A percentile compares a stretch with the other conserved stretches of the same genome.
Conservation (phyloP, 2,113 vertebrate species). For the Gulo gulo region DNA sequence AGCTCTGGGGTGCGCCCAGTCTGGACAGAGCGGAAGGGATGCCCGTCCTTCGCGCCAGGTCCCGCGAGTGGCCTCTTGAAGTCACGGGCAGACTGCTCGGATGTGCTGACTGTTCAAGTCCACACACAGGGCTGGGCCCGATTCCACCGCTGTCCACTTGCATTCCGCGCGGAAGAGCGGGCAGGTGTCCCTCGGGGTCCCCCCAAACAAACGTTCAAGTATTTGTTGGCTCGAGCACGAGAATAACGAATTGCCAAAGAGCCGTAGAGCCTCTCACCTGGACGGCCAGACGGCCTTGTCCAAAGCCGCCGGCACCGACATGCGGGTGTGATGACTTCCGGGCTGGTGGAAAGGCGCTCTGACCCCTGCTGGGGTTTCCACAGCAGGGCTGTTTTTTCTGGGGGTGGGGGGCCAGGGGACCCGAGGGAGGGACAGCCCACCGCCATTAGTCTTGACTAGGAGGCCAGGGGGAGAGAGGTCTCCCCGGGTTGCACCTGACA, state of each 20-base stretch:
- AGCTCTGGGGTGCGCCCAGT: no score
- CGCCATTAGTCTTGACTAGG: not conserved
- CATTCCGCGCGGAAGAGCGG: accelerated
- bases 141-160: accelerated
- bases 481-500: accelerated
- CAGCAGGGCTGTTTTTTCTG: not conserved
- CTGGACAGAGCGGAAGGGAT: not conserved
- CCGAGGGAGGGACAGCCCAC: not conserved
- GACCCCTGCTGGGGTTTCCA: not conserved
- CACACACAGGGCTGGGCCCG: no score
- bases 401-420: not conserved
- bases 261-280: no score
- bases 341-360: not conserved
- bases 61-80: not conserved
- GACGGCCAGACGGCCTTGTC: no score
- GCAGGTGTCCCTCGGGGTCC: accelerated
- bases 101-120: not conserved
- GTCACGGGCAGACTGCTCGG: accelerated
- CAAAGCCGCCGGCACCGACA: not conserved
- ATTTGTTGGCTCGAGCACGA: no score
- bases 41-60: accelerated
- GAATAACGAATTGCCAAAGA: no score
- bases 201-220: accelerated
- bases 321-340: no score
- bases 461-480: accelerated